Base-by-base conservation (phyloP, 2,113 vertebrate genomes). In the Rostratula benghalensis region DNA sequence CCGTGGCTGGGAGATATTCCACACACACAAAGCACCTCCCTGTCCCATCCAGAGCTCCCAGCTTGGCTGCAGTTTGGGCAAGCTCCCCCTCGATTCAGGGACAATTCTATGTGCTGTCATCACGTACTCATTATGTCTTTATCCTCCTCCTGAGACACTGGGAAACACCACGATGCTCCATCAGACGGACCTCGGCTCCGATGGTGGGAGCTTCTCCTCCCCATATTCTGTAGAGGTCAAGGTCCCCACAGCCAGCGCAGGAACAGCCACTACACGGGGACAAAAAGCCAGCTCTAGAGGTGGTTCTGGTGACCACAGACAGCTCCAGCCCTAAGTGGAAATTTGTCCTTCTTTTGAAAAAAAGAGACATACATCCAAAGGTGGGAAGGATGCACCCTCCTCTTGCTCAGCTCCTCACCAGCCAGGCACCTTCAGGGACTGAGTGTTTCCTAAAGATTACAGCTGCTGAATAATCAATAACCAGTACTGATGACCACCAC, bases 1-100 rank as follows among this genome's bases (percentile, higher is more conserved):
- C 17, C 22, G 1, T 7, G 25, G 6, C 5, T 0, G 14, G 2
- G 18, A 53, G 7, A 7, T 13, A 5, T 23, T 13, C n/a, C 2
- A 14, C 4, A 1, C 59, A 28, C 13, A 23, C 11, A 51, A 45
- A 64, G 21, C 71, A 4, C n/a, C n/a, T 33, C 64, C 54, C 9
- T 0, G 9, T 11, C 64, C 68, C 77, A 33, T 0, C 57, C 50
- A 5, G 10, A 41, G 81, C 5, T 21, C 77, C 9, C 43, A 20
- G 35, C 14, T 16, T 10, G 30, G 17, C 13, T 61, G 59, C 46
- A 9, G 17, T 6, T 6, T 20, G 59, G 54, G 28, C 30, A 37
- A 61, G 23, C 20, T 63, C 41, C 5, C 9, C 11, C 33, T 16
- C 7, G 15, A 28, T 12, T 24, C 50, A 9, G 0, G 21, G 67